Base-by-base conservation (phyloP, 2,113 vertebrate genomes). In the Epinephelus fuscoguttatus region DNA sequence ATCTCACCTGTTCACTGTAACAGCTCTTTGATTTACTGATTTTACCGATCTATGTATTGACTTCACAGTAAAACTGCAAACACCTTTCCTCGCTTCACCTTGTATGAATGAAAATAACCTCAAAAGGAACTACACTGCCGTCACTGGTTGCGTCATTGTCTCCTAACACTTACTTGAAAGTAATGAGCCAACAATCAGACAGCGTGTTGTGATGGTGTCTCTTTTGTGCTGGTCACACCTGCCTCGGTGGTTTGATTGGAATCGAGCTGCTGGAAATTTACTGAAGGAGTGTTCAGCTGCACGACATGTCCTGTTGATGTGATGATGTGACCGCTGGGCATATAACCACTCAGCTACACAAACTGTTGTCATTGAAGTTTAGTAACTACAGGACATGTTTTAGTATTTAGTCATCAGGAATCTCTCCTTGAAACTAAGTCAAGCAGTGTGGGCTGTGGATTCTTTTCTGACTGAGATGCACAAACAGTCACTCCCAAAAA, bases 281-380 rank as follows among this genome's bases (percentile, higher is more conserved):
- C 80, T 57, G 23, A 49, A 67, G 82, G 76, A 68, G 75, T 72
- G 75, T 71, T 78, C 23, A 33, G 70, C 70, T 75, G 63, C 50
- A 63, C 42, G 11, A 45, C 42, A 45, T 27, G 13, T 70, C 67
- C 40, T 82, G 67, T 66, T 80, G 27, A 33, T 72, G 78, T n/a
- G 40, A 12, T 52, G 72, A 83, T 76, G 82, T 84, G 71, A 76
- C 89, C 70, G 55, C 23, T 42, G 84, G 85, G 78, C 84, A 81
- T 71, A 18, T 57, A 87, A 92, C 90, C 52, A 49, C 50, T 72
- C 21, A 19, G 19, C 18, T 52, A 45, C 57, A 59, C 37, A 71
- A 70, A 61, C 66, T 25, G 47, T 45, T 72, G 45, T 67, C 33
- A 19, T 19, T 45, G 9, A 6, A 57, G 33, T 11, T 56, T 19